These are phyloP conservation scores for Chloromyia formosa DNA, from an alignment of 2,888 invertebrate genomes.

Conservation along the genomic window DNA sequence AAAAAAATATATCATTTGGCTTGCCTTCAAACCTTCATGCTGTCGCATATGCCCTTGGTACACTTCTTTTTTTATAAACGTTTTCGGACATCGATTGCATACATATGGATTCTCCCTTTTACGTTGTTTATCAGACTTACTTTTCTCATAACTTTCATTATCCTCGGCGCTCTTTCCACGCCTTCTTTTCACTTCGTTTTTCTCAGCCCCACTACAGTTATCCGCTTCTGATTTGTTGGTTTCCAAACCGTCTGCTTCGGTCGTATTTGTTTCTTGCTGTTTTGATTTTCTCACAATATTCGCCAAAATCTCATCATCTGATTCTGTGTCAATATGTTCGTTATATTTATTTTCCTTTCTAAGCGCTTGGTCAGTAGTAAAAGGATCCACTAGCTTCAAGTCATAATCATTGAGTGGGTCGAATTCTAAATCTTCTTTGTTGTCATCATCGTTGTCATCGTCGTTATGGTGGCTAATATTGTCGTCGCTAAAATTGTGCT, in stretches of 20 bases:
- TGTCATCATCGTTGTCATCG: background rate
- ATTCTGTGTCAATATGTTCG: background rate
- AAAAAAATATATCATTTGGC: background rate
- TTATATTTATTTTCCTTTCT: background rate
- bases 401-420: slow-evolving; percentile 1
- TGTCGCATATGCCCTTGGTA: slow-evolving; percentile 47
- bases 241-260: background rate
- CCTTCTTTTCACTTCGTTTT: background rate
- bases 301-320: slow-evolving; percentile 18
- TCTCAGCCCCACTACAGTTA: background rate
- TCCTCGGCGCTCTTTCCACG: background rate
- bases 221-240: background rate
- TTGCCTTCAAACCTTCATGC: slow-evolving; percentile 48
- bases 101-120: slow-evolving; percentile 6
- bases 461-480: background rate
- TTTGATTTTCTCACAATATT: slow-evolving; percentile 2
- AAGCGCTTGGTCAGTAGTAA: background rate
- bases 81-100: slow-evolving; percentile 44
- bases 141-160: background rate
- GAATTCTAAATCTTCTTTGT: background rate
- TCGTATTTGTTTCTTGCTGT: background rate
- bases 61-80: slow-evolving; percentile 43
- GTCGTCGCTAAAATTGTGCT: background rate
- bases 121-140: background rate
- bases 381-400: background rate